Conservation (phyloP, 1,140 invertebrate genomes). For the Batillaria attramentaria region DNA sequence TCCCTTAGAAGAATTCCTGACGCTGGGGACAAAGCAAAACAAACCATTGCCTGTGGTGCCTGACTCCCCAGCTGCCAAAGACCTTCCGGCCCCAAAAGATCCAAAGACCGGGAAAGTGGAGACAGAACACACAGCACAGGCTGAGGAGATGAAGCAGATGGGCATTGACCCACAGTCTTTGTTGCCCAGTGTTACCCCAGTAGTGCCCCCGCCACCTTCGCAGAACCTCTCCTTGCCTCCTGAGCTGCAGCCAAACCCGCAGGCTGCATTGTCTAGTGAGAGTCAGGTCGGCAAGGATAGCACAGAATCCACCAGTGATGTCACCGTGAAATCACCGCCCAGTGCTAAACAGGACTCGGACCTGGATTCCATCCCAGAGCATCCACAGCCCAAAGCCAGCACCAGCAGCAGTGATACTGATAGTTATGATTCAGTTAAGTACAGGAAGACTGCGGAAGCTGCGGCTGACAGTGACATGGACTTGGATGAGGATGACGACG, state of each 20-base stretch:
- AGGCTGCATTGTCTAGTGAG: no score
- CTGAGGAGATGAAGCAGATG: slow-evolving; percentile 52
- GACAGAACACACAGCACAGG: slow-evolving; percentile 29
- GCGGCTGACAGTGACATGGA: neutral
- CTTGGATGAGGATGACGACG: neutral
- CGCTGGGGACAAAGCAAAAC: slow-evolving; percentile 30
- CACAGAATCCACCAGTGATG: no score
- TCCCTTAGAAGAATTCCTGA: slow-evolving; percentile 52
- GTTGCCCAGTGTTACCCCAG: slow-evolving; percentile 39
- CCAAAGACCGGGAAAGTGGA: slow-evolving; percentile 4
- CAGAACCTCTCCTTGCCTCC: slow-evolving; percentile 46
- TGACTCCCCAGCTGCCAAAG: neutral
- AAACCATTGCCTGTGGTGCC: slow-evolving; percentile 22
- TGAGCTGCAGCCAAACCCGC: slow-evolving; percentile 13
- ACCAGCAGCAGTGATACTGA: neutral
- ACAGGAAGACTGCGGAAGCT: no score
- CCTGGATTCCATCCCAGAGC: neutral
- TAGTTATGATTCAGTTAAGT: no score
- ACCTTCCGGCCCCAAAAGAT: neutral
- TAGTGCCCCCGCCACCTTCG: slow-evolving; percentile 49
- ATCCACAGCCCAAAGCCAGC: neutral
- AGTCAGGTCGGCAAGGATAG: no score
- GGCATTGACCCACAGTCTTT: slow-evolving; percentile 48
- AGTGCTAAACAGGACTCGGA: no score
- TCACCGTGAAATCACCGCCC: no score